A percentile compares a stretch with the other conserved stretches of the same genome.
Evolutionary conservation across 2,113 vertebrate genomes (phyloP).

Genomic region (Scomber colias): DNA sequence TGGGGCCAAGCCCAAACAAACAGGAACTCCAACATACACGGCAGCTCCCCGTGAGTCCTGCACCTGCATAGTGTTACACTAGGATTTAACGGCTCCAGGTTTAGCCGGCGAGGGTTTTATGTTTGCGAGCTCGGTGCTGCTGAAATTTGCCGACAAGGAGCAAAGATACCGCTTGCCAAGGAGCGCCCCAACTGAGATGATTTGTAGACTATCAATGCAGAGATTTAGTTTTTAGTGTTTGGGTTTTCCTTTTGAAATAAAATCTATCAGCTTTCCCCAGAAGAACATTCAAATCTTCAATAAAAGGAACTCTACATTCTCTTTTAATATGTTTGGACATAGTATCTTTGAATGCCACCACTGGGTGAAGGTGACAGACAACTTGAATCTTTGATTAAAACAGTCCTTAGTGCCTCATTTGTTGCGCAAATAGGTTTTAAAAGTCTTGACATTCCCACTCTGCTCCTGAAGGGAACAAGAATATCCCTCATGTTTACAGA

Average conservation of each 20-base stretch:
- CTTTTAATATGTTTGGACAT: neutral
- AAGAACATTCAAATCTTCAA: neutral
- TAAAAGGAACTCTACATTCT: neutral
- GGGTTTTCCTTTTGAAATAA: neutral
- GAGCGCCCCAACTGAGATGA: neutral
- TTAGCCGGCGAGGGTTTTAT: constrained; percentile 22
- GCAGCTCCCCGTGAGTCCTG: constrained; percentile 80
- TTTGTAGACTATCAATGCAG: neutral
- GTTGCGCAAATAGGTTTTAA: constrained; percentile 11
- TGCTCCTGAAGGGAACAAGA: constrained; percentile 3
- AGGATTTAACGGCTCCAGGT: constrained; percentile 42
- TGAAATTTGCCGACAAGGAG: constrained; percentile 27
- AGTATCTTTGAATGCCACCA: neutral
- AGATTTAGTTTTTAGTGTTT: neutral
- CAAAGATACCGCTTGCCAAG: neutral
- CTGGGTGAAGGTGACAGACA: too few relatives aligned
- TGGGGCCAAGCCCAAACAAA: constrained; percentile 91
- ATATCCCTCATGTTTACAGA: constrained; percentile 34
- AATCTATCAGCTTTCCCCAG: neutral
- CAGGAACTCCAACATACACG: constrained; percentile 75
- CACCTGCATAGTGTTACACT: constrained; percentile 91
- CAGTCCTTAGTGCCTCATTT: constrained; percentile 32
- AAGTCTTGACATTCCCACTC: constrained; percentile 33
- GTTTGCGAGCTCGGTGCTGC: constrained; percentile 15
- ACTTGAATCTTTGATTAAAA: neutral